Evolutionary conservation across 2,113 vertebrate genomes (phyloP).

Genomic region (Neotoma lepida): DNA sequence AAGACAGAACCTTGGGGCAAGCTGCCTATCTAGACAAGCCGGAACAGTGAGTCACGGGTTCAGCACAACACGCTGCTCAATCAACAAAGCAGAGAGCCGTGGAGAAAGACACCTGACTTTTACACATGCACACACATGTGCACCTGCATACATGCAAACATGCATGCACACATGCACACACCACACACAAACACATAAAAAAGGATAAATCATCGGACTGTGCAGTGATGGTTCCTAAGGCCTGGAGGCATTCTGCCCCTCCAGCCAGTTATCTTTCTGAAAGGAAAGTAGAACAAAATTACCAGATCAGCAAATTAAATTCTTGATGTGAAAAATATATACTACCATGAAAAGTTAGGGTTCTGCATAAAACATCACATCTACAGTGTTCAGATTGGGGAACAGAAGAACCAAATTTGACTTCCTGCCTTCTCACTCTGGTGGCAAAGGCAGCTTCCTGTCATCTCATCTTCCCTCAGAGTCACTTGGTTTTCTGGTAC

Average conservation of each 20-base stretch:
- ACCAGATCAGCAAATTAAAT: slow-evolving; percentile 8
- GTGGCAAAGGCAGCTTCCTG: not conserved
- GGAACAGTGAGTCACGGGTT: not conserved
- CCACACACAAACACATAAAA: not conserved
- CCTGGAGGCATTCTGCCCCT: not conserved
- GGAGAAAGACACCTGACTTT: not conserved
- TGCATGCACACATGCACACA: not conserved
- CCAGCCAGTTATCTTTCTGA: not conserved
- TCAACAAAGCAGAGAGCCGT: too few relatives aligned
- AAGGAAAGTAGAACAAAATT: not conserved
- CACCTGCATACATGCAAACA: not conserved
- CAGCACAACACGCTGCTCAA: not conserved
- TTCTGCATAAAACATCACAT: not conserved
- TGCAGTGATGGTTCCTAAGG: not conserved
- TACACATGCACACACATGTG: not conserved
- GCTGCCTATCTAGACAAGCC: not conserved
- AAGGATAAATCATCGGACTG: not conserved
- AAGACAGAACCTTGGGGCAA: not conserved
- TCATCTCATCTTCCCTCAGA: too few relatives aligned
- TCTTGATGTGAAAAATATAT: not conserved
- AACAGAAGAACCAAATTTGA: not conserved
- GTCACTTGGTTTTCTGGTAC: too few relatives aligned
- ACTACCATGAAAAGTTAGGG: not conserved
- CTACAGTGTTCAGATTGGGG: not conserved
- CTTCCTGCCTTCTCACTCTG: not conserved